These are phyloP conservation scores for Myotis findleyi DNA, from an alignment of 2,797 vertebrate genomes.

Conservation along the genomic window DNA sequence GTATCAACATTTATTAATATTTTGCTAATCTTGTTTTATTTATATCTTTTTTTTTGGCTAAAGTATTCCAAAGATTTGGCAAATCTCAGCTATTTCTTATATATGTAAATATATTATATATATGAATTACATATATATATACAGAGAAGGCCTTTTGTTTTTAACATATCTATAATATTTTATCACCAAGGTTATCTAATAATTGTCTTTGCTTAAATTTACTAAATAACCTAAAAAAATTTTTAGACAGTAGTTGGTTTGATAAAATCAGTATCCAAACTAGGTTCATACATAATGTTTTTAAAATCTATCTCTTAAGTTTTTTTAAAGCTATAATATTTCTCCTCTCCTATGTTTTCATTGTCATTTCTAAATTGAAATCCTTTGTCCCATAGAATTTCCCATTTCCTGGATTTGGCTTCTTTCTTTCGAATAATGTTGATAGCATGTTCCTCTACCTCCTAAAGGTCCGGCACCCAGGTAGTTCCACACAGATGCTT, in stretches of 20 bases:
- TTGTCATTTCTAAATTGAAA: neutral
- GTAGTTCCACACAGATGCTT: neutral
- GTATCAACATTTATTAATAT: neutral
- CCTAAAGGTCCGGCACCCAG: neutral
- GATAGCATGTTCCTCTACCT: neutral
- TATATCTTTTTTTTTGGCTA: neutral
- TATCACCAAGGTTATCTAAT: constrained; percentile 14
- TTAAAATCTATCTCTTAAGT: neutral
- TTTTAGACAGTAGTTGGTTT: neutral
- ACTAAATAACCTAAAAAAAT: neutral
- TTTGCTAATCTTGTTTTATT: neutral
- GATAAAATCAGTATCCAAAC: neutral
- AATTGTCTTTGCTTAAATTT: neutral
- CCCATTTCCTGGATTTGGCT: neutral
- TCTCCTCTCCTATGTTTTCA: neutral
- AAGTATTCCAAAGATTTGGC: neutral
- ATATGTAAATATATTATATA: neutral
- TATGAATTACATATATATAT: neutral
- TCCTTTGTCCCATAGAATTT: neutral
- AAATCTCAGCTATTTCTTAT: neutral
- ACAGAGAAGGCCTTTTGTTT: neutral
- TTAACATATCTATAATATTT: neutral
- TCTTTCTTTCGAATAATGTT: neutral
- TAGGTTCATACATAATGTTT: neutral
- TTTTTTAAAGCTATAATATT: neutral